phyloP scores from a whole-genome alignment of 1,140 invertebrate genomes.

The Bombyx mandarina region DNA sequence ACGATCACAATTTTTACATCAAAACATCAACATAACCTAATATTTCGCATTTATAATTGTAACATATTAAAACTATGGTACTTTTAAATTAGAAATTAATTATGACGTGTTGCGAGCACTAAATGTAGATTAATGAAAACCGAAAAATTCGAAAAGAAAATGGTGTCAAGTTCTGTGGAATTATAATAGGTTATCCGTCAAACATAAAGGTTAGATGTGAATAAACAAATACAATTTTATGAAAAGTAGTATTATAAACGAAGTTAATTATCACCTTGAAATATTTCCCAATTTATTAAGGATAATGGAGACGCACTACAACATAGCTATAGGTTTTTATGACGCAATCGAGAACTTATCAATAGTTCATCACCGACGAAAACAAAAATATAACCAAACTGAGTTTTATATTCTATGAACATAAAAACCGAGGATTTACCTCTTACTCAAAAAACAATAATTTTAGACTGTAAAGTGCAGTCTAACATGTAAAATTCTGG shows the following conservation, averaged over 20 bases:
- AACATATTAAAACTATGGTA: no score
- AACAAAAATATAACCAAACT: conserved; percentile 55
- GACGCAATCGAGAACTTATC: conserved; percentile 66
- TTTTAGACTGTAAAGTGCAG: conserved; percentile 18
- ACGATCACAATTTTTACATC: conserved; percentile 21
- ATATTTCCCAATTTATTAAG: background rate
- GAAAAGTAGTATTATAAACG: conserved; percentile 2
- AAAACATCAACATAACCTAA: conserved; percentile 70
- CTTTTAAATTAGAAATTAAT: no score
- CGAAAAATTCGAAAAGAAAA: conserved; percentile 49
- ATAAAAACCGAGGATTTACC: conserved; percentile 21
- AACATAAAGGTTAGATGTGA: conserved; percentile 46
- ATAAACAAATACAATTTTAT: conserved; percentile 13
- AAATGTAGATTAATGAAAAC: conserved; percentile 18
- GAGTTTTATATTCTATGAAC: conserved; percentile 13
- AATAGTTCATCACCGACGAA: conserved; percentile 52
- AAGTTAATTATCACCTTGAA: conserved; percentile 8
- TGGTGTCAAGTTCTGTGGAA: conserved; percentile 46
- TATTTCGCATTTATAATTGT: no score
- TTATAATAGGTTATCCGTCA: conserved; percentile 57
- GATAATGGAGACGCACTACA: background rate
- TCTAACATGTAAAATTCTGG: conserved; percentile 4
- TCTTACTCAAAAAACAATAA: conserved; percentile 10
- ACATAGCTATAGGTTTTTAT: conserved; percentile 56
- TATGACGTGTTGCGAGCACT: background rate